A percentile compares a stretch with the other conserved stretches of the same genome.
Evolutionary conservation across 2,113 vertebrate genomes (phyloP).

Genomic region (Tragelaphus strepsiceros): DNA sequence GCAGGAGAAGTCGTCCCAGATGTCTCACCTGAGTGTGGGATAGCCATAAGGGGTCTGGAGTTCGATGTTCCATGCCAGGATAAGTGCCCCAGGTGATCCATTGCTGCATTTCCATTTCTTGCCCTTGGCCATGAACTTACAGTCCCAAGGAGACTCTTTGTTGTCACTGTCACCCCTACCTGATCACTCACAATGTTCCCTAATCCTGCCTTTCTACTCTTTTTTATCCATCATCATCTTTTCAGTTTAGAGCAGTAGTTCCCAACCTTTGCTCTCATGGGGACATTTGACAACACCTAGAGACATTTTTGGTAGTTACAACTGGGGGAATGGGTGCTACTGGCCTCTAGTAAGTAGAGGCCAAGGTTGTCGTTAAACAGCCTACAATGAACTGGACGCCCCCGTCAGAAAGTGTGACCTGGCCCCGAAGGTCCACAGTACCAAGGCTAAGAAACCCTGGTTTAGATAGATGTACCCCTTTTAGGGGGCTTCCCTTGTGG

Average conservation of each 20-base stretch:
- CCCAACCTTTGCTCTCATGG: not conserved
- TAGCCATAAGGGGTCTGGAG: not conserved
- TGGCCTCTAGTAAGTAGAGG: not conserved
- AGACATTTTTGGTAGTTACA: not conserved
- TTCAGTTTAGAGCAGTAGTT: not conserved
- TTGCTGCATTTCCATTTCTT: not conserved
- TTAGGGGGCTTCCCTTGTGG: not conserved
- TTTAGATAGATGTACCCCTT: not conserved
- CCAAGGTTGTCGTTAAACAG: not conserved
- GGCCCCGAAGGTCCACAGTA: not conserved
- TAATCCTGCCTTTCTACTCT: not conserved
- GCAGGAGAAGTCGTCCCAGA: not conserved
- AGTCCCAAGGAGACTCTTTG: not conserved
- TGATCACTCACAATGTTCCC: rapidly evolving
- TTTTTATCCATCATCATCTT: not conserved
- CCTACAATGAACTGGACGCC: not conserved
- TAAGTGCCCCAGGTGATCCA: too few relatives aligned
- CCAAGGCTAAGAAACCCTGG: not conserved
- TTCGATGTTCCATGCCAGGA: not conserved
- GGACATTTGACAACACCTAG: too few relatives aligned
- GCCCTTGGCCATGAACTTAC: not conserved
- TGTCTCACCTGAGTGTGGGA: not conserved
- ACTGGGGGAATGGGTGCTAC: not conserved
- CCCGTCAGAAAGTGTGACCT: not conserved
- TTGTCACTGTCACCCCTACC: not conserved